Percentiles rank a stretch among this genome's conserved stretches.
Conservation (phyloP, 2,888 invertebrate genomes). For the Scelioninae gen. 2 region DNA sequence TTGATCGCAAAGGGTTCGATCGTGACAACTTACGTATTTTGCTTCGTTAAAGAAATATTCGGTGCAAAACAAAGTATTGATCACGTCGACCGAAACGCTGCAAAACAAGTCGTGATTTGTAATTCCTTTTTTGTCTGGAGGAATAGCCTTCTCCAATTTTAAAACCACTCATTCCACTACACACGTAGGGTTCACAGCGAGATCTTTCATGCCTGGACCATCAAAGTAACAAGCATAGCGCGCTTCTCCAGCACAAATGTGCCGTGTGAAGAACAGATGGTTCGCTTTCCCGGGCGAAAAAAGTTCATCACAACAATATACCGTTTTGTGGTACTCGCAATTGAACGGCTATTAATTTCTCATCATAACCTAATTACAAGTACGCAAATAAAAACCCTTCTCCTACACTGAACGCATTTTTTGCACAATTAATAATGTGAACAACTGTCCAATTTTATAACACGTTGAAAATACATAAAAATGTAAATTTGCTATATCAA, state of each 20-base stretch:
- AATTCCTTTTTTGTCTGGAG: slow-evolving; percentile 38
- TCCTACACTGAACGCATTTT: too few relatives aligned
- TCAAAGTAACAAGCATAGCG: slow-evolving; percentile 48
- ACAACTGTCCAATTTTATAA: too few relatives aligned
- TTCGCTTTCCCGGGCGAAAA: slow-evolving; percentile 1
- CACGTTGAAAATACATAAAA: too few relatives aligned
- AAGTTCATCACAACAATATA: neutral
- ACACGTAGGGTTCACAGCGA: slow-evolving; percentile 16
- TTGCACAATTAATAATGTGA: too few relatives aligned
- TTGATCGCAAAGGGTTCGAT: neutral
- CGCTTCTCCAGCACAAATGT: slow-evolving; percentile 20
- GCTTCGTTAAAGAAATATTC: neutral
- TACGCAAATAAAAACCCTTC: too few relatives aligned
- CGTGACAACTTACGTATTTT: neutral
- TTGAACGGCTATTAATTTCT: too few relatives aligned
- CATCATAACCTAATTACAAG: too few relatives aligned
- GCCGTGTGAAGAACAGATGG: slow-evolving; percentile 3
- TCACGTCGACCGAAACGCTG: slow-evolving; percentile 5
- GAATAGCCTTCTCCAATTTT: slow-evolving; percentile 33
- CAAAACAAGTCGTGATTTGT: slow-evolving; percentile 34
- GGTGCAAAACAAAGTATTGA: slow-evolving; percentile 21
- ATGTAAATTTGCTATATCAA: too few relatives aligned
- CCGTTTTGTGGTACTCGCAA: neutral
- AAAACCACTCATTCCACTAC: slow-evolving; percentile 33
- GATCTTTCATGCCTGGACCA: slow-evolving; percentile 43